A percentile compares a stretch with the other conserved stretches of the same genome.
Conservation (phyloP, 2,113 vertebrate species). For the Amphiprion ocellaris region DNA sequence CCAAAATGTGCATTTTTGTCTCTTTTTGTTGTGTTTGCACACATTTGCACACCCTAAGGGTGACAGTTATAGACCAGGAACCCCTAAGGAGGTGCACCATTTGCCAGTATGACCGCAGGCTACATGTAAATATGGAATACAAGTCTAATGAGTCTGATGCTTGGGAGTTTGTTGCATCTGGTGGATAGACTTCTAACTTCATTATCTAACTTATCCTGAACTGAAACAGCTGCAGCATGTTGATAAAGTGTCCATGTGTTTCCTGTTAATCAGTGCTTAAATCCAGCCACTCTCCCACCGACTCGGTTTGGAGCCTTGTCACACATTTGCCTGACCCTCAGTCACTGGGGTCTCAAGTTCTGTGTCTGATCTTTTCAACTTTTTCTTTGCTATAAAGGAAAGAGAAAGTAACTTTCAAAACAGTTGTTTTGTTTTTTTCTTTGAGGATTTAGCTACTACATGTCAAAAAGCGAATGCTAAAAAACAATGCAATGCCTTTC, state of each 20-base stretch:
- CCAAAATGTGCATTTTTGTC: conserved; percentile 46
- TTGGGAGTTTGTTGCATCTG: conserved; percentile 1
- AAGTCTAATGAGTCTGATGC: conserved; percentile 6
- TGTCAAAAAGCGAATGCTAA: conserved; percentile 31
- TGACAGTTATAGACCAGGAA: conserved; percentile 55
- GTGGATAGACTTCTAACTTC: conserved; percentile 15
- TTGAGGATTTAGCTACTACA: conserved; percentile 10
- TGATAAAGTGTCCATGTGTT: conserved; percentile 3
- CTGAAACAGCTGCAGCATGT: conserved; percentile 22
- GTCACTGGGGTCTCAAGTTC: neutral
- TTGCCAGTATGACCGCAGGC: conserved; percentile 45
- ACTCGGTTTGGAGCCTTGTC: conserved; percentile 47
- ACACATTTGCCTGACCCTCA: conserved; percentile 36
- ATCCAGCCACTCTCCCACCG: conserved; percentile 14
- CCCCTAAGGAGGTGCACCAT: conserved; percentile 58
- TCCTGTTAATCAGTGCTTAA: neutral
- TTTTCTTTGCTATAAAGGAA: neutral
- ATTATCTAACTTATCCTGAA: conserved; percentile 15
- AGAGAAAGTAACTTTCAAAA: neutral
- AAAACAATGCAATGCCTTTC: conserved; percentile 63
- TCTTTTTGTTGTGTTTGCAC: conserved; percentile 47
- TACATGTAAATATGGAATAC: conserved; percentile 8
- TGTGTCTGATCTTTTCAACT: conserved; percentile 9
- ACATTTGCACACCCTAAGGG: conserved; percentile 54
- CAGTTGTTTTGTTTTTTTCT: neutral